Evolutionary conservation across 2,797 vertebrate genomes (phyloP).

Genomic region (Coreius guichenoti): DNA sequence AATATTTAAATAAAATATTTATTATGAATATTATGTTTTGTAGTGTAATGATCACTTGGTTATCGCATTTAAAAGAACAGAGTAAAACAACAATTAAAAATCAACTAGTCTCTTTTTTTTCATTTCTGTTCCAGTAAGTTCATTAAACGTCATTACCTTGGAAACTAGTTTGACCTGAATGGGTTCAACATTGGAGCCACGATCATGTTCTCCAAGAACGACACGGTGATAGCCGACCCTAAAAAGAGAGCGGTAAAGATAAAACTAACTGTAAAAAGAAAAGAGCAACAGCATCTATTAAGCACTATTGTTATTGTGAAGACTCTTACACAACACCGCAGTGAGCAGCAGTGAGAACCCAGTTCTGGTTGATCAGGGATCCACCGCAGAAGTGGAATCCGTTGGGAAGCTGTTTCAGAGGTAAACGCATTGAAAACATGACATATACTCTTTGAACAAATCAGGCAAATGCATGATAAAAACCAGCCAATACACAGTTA

Average conservation of each 20-base stretch:
- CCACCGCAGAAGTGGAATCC: conserved; percentile 88
- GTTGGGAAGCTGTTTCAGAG: conserved; percentile 67
- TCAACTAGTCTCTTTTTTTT: neutral
- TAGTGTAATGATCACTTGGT: neutral
- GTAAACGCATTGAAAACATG: neutral
- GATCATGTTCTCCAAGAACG: conserved; percentile 84
- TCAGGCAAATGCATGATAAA: neutral
- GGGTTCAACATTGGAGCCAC: conserved; percentile 64
- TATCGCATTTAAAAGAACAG: neutral
- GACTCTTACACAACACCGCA: conserved; percentile 81
- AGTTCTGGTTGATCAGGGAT: conserved; percentile 83
- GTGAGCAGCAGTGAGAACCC: conserved; percentile 88
- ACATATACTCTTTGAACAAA: neutral
- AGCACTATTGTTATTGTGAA: neutral
- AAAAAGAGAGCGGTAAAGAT: neutral
- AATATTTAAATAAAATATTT: neutral
- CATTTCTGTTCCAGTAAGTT: neutral
- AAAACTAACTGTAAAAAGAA: neutral
- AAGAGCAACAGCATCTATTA: neutral
- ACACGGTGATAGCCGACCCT: conserved; percentile 69
- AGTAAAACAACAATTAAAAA: neutral
- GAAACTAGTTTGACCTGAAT: conserved; percentile 77
- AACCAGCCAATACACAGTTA: too few relatives aligned
- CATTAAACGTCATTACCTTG: conserved; percentile 63
- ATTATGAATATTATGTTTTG: neutral